Conservation (phyloP, 2,797 vertebrate genomes). For the Tapera naevia region DNA sequence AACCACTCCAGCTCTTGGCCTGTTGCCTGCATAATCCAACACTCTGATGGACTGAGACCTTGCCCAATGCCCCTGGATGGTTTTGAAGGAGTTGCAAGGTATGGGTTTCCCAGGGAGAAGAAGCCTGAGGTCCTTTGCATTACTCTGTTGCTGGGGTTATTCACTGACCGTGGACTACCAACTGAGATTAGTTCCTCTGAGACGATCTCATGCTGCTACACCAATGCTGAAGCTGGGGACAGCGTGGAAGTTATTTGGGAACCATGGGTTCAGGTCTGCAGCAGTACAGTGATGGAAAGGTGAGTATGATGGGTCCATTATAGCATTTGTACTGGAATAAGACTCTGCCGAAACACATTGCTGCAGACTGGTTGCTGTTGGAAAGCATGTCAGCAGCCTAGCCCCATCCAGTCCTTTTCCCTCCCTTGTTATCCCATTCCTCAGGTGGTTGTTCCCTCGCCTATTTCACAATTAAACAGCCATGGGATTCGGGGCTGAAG, state of each 20-base stretch:
- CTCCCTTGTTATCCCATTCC: not conserved
- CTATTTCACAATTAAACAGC: not conserved
- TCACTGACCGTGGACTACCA: not conserved
- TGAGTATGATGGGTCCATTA: not conserved
- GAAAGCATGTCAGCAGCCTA: not conserved
- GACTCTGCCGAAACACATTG: fast-evolving
- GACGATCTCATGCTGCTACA: not conserved
- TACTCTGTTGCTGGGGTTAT: not conserved
- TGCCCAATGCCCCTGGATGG: not conserved
- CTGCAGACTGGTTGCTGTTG: not conserved
- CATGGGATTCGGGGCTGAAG: fast-evolving
- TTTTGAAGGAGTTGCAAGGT: not conserved
- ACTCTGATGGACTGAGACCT: not conserved
- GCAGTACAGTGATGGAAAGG: not conserved
- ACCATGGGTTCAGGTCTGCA: not conserved
- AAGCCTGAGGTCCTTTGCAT: not conserved
- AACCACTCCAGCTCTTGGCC: not conserved
- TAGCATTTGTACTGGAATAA: not conserved
- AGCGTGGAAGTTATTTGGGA: not conserved
- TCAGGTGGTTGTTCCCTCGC: not conserved
- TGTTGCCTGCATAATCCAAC: not conserved
- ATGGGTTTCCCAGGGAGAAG: not conserved
- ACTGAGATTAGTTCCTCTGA: no score
- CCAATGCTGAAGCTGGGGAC: not conserved
- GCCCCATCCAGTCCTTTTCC: not conserved